A percentile compares a stretch with the other conserved stretches of the same genome.
Evolutionary conservation across 1,140 invertebrate genomes (phyloP).

Genomic region (Galleria mellonella): DNA sequence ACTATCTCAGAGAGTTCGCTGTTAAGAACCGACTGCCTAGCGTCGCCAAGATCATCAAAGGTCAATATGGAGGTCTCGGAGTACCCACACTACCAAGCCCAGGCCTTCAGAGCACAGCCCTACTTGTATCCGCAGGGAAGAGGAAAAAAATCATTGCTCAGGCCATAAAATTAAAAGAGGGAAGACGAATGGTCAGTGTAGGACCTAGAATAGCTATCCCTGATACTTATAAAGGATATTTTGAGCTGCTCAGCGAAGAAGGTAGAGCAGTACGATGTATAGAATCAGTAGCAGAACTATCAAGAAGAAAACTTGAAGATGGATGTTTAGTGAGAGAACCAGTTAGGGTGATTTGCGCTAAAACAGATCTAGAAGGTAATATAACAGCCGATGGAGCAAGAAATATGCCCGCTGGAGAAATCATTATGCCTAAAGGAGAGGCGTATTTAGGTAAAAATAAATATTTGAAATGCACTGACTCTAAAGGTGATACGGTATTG

Average conservation of each 20-base stretch:
- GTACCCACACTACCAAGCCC: slow-evolving; percentile 89
- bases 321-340: slow-evolving; percentile 90
- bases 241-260: slow-evolving; percentile 95
- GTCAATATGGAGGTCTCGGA: slow-evolving; percentile 91
- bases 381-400: slow-evolving; percentile 83
- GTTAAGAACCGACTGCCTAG: slow-evolving; percentile 86
- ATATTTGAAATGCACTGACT: slow-evolving; percentile 90
- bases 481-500: slow-evolving; percentile 87
- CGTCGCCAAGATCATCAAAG: slow-evolving; percentile 93
- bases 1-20: slow-evolving; percentile 86
- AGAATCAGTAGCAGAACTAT: slow-evolving; percentile 88
- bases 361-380: slow-evolving; percentile 78
- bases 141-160: slow-evolving; percentile 91
- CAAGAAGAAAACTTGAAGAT: slow-evolving; percentile 84
- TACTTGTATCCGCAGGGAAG: slow-evolving; percentile 88
- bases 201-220: slow-evolving; percentile 92
- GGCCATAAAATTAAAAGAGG: slow-evolving; percentile 93
- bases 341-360: slow-evolving; percentile 85
- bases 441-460: slow-evolving; percentile 80
- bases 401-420: slow-evolving; percentile 84
- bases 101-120: slow-evolving; percentile 86
- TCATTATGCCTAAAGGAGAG: slow-evolving; percentile 85
- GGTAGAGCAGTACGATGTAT: slow-evolving; percentile 91
- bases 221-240: slow-evolving; percentile 92
- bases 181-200: slow-evolving; percentile 82